phyloP scores from a whole-genome alignment of 2,113 vertebrate genomes.

The Oreochromis spilurus region DNA sequence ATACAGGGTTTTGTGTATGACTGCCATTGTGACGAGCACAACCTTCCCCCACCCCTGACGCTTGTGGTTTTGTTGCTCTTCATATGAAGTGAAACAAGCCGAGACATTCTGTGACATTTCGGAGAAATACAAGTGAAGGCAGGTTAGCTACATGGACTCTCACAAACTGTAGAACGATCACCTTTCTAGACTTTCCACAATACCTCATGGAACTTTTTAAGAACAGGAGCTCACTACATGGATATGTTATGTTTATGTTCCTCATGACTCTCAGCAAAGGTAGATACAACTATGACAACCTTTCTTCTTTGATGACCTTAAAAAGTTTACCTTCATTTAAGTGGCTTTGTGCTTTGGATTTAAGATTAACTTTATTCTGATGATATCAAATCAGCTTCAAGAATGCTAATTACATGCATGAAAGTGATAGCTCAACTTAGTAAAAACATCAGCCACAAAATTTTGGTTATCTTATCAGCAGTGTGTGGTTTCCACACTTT shows the following conservation, averaged over 20 bases:
- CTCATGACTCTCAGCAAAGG: constrained; percentile 19
- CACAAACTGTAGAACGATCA: not conserved
- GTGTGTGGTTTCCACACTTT: constrained; percentile 34
- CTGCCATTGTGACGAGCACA: not conserved
- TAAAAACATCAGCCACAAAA: not conserved
- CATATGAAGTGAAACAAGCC: not conserved
- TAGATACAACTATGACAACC: not conserved
- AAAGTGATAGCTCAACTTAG: not conserved
- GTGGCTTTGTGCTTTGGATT: accelerated
- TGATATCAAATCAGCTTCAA: not conserved
- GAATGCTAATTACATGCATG: not conserved
- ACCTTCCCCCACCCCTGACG: constrained; percentile 3
- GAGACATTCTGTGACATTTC: constrained; percentile 52
- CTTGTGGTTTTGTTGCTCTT: constrained; percentile 28
- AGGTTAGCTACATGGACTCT: not conserved
- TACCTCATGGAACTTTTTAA: constrained; percentile 31
- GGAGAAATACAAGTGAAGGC: constrained; percentile 32
- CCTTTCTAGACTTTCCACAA: not conserved
- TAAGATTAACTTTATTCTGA: not conserved
- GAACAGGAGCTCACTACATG: not conserved
- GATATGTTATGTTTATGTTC: constrained; percentile 30
- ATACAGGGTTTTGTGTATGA: not conserved
- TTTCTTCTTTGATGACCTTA: not conserved
- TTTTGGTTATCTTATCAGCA: constrained; percentile 45
- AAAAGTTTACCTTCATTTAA: not conserved